Percentiles rank a stretch among this genome's conserved stretches.
Evolutionary conservation across 2,113 vertebrate species (phyloP).

Genomic region (Colistium nudipinnis): DNA sequence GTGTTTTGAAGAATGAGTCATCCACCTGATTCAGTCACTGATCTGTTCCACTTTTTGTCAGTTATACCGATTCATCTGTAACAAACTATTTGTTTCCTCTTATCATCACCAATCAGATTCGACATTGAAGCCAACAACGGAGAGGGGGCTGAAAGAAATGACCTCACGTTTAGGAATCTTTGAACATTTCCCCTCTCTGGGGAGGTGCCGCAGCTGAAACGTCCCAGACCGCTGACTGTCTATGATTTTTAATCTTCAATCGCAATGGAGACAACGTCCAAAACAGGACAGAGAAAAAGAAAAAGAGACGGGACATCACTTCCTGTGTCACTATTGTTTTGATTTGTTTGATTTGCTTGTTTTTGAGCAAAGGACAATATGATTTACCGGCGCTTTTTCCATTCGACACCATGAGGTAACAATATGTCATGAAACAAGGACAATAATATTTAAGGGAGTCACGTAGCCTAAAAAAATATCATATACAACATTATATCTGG

Average conservation of each 20-base stretch:
- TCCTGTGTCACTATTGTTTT: neutral
- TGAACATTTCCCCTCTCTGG: constrained; percentile 48
- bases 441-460: too few relatives aligned
- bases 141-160: constrained; percentile 30
- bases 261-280: constrained; percentile 44
- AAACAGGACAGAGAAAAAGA: constrained; percentile 22
- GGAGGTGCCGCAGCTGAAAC: constrained; percentile 43
- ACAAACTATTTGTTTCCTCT: constrained; percentile 15
- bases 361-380: neutral
- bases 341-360: too few relatives aligned
- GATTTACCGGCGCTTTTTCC: neutral
- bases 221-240: constrained; percentile 43
- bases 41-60: neutral
- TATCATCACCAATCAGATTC: constrained; percentile 29
- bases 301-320: neutral
- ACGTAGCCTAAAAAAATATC: too few relatives aligned
- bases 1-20: neutral
- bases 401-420: neutral
- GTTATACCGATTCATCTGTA: constrained; percentile 16
- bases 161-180: constrained; percentile 54
- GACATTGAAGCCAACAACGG: constrained; percentile 38
- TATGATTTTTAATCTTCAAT: constrained; percentile 28
- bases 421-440: too few relatives aligned
- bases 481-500: too few relatives aligned
- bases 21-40: constrained; percentile 3